These are phyloP conservation scores for Neopelma chrysocephalum DNA, from an alignment of 2,797 vertebrate species.

Conservation along the genomic window DNA sequence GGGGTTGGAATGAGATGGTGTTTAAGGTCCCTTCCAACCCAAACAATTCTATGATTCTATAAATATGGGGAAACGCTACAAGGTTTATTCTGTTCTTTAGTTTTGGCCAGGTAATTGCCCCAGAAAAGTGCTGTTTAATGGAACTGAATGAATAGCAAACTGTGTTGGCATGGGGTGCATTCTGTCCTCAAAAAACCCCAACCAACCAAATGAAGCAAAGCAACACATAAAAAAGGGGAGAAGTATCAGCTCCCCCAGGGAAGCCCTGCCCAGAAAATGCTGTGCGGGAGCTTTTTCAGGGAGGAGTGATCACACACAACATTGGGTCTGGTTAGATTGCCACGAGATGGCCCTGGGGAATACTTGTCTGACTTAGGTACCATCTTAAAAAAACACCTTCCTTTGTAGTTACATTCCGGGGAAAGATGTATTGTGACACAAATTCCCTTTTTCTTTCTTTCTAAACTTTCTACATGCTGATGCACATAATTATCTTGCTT, in stretches of 20 bases:
- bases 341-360: neutral
- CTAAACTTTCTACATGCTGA: neutral
- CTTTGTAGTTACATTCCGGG: neutral
- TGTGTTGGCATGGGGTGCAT: neutral
- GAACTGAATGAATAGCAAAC: neutral
- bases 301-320: accelerated
- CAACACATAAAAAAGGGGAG: neutral
- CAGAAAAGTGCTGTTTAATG: neutral
- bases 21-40: neutral
- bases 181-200: neutral
- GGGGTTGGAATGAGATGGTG: neutral
- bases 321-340: neutral
- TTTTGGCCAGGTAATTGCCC: neutral
- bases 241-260: neutral
- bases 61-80: neutral
- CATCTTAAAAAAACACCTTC: neutral
- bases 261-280: neutral
- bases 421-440: neutral
- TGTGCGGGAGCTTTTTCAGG: neutral
- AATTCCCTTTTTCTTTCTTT: neutral
- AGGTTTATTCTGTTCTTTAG: neutral
- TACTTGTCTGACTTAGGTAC: neutral
- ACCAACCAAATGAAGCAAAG: neutral
- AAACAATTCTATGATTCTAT: neutral
- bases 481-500: neutral